These are phyloP conservation scores for Pseudorectes ferrugineus DNA, from an alignment of 2,113 vertebrate genomes.

Conservation along the genomic window DNA sequence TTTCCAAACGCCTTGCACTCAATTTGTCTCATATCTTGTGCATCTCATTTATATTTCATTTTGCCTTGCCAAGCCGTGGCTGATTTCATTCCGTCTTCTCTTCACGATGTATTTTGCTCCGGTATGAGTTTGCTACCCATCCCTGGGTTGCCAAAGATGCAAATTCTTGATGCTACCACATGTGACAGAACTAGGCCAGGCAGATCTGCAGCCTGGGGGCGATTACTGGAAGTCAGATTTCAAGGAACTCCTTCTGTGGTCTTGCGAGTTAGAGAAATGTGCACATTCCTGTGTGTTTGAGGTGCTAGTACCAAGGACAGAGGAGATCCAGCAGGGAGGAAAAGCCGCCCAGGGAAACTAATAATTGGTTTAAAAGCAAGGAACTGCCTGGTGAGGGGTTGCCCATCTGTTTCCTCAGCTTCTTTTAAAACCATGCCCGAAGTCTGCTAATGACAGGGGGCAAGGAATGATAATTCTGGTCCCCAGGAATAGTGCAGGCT, in stretches of 20 bases:
- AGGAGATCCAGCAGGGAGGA: constrained; percentile 44
- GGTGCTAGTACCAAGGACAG: constrained; percentile 75
- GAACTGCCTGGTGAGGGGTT: not conserved
- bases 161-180: constrained; percentile 35
- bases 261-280: not conserved
- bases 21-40: not conserved
- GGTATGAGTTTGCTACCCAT: not conserved
- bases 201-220: constrained; percentile 1
- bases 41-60: not conserved
- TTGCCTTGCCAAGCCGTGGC: not conserved
- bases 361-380: not conserved
- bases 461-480: not conserved
- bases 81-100: not conserved
- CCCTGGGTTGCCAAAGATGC: not conserved
- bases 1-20: not conserved
- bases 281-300: not conserved
- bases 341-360: not conserved
- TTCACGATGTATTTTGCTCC: not conserved
- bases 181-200: constrained; percentile 49
- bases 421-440: not conserved
- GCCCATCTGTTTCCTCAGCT: not conserved
- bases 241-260: constrained; percentile 54
- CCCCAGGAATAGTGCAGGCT: not conserved
- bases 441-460: not conserved
- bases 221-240: constrained; percentile 44